phyloP scores from a whole-genome alignment of 2,113 vertebrate species.

The Epinephelus cyanopodus region DNA sequence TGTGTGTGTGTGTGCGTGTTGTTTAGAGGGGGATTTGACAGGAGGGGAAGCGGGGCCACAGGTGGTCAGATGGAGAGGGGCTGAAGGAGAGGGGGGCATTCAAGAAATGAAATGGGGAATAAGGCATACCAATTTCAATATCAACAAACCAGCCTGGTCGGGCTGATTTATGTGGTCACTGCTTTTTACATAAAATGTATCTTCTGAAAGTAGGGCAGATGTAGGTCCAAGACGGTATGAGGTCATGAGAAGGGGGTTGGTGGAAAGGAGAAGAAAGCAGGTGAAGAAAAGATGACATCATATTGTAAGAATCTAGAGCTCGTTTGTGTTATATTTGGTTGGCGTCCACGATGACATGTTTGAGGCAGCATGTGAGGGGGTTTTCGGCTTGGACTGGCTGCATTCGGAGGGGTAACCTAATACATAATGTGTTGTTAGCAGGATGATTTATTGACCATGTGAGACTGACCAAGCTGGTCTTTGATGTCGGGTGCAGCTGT shows the following conservation, averaged over 20 bases:
- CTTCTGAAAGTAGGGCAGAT: background rate
- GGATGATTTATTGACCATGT: slow-evolving; percentile 65
- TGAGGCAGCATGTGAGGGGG: slow-evolving; percentile 16
- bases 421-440: slow-evolving; percentile 58
- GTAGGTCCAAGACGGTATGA: background rate
- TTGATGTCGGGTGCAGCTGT: slow-evolving; percentile 65
- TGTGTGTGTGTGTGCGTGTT: background rate
- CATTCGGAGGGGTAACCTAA: slow-evolving; percentile 50
- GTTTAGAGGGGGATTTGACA: slow-evolving; percentile 42
- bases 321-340: slow-evolving; percentile 22
- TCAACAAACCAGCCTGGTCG: background rate
- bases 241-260: background rate
- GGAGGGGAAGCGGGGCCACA: slow-evolving; percentile 60
- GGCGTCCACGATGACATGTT: slow-evolving; percentile 15
- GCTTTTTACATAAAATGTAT: slow-evolving; percentile 3
- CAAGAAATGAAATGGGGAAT: background rate
- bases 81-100: background rate
- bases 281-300: slow-evolving; percentile 24
- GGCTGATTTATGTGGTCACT: background rate
- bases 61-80: slow-evolving; percentile 59
- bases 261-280: background rate
- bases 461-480: slow-evolving; percentile 31
- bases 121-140: slow-evolving; percentile 32
- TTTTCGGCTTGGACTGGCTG: background rate
- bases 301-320: slow-evolving; percentile 11